Percentiles rank a stretch among this genome's conserved stretches.
phyloP scores from a whole-genome alignment of 2,888 invertebrate genomes.

The Dichetophora obliterata region DNA sequence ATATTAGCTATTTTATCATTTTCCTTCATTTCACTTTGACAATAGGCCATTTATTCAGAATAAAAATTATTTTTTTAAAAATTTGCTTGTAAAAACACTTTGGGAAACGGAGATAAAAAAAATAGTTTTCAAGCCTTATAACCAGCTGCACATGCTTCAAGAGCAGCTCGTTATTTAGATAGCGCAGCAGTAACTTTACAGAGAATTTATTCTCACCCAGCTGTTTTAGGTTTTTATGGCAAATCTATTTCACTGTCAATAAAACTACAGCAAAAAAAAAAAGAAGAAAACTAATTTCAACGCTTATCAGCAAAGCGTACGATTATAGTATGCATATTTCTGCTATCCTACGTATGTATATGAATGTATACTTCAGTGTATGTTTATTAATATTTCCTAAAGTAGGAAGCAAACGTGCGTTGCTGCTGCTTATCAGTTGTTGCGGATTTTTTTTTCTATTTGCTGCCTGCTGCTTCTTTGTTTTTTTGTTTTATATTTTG shows the following conservation, averaged over 20 bases:
- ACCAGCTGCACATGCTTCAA: too few species aligned
- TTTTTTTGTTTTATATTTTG: constrained; percentile 48
- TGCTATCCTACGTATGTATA: background rate
- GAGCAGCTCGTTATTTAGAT: too few species aligned
- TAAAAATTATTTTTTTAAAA: too few species aligned
- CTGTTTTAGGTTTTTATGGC: background rate
- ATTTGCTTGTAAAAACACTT: too few species aligned
- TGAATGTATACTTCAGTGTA: background rate
- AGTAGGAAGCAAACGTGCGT: constrained; percentile 29
- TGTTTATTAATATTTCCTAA: background rate
- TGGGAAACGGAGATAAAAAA: too few species aligned
- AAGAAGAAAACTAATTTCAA: background rate
- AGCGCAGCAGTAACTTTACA: too few species aligned
- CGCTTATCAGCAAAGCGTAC: background rate
- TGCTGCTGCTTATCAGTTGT: constrained; percentile 20
- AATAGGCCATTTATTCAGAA: too few species aligned
- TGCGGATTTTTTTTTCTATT: constrained; percentile 8
- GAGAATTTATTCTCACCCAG: too few species aligned
- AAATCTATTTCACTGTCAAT: too few species aligned
- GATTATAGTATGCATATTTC: background rate
- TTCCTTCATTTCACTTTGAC: too few species aligned
- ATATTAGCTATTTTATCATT: too few species aligned
- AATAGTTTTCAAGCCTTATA: too few species aligned
- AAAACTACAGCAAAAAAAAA: background rate
- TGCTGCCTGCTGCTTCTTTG: background rate